Evolutionary conservation across 2,888 invertebrate genomes (phyloP).

Genomic region (Lithophane semibrunnea): DNA sequence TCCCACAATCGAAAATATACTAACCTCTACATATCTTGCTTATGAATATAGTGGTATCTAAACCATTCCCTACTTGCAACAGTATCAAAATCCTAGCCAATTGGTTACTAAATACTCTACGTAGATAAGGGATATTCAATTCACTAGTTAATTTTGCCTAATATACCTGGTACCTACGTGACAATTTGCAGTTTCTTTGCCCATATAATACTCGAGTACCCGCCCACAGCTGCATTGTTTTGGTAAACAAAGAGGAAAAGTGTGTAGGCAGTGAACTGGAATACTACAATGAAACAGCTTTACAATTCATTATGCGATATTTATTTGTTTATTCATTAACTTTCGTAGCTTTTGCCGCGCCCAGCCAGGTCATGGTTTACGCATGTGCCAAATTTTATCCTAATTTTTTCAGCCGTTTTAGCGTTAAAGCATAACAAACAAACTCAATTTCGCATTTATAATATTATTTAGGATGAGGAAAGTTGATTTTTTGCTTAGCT

Average conservation of each 20-base stretch:
- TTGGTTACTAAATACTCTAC: not conserved
- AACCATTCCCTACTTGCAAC: not conserved
- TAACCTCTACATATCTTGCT: not conserved
- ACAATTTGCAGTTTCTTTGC: constrained; percentile 37
- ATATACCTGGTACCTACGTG: constrained; percentile 19
- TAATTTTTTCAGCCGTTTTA: no score
- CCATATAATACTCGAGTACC: constrained; percentile 18
- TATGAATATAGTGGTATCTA: not conserved
- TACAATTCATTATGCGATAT: constrained; percentile 47
- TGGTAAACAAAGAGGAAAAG: constrained; percentile 30
- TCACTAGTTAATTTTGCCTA: constrained; percentile 14
- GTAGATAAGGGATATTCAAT: constrained; percentile 18
- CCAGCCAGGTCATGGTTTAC: no score
- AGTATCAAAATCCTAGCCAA: constrained; percentile 1
- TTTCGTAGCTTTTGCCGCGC: not conserved
- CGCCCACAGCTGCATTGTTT: constrained; percentile 54
- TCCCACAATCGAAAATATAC: constrained; percentile 23
- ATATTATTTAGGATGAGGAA: constrained; percentile 8
- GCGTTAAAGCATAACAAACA: no score
- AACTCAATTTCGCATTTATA: no score
- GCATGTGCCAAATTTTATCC: no score
- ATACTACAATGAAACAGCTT: constrained; percentile 52
- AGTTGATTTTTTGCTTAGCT: constrained; percentile 20
- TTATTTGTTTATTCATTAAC: constrained; percentile 22
- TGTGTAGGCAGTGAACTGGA: constrained; percentile 30